A percentile compares a stretch with the other conserved stretches of the same genome.
Evolutionary conservation across 2,888 invertebrate genomes (phyloP).

Genomic region (Erebia palarica): DNA sequence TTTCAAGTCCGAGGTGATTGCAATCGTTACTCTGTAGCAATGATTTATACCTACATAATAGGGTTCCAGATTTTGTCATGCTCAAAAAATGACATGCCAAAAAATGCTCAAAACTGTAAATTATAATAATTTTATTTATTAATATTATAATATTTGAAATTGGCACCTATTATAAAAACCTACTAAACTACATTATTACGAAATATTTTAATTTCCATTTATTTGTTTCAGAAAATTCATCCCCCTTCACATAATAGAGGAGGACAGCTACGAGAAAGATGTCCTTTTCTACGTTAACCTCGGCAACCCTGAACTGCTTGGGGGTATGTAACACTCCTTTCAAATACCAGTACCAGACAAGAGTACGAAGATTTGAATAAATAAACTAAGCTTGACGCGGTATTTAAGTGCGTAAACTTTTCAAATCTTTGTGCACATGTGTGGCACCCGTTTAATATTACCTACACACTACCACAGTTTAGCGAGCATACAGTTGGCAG

Average conservation of each 20-base stretch:
- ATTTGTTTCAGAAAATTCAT: constrained; percentile 92
- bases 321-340: constrained; percentile 82
- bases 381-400: too few relatives aligned
- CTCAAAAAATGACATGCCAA: too few relatives aligned
- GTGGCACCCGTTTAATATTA: not conserved
- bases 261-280: constrained; percentile 98
- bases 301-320: constrained; percentile 93
- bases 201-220: constrained; percentile 6
- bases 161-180: too few relatives aligned
- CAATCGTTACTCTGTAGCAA: too few relatives aligned
- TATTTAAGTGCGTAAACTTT: not conserved
- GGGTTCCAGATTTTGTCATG: too few relatives aligned
- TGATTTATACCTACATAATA: too few relatives aligned
- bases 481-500: not conserved
- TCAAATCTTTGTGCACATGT: constrained; percentile 1
- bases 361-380: not conserved
- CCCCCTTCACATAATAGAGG: constrained; percentile 94
- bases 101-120: too few relatives aligned
- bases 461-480: not conserved
- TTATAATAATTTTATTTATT: too few relatives aligned
- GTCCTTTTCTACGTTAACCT: constrained; percentile 96
- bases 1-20: too few relatives aligned
- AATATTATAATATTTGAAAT: too few relatives aligned
- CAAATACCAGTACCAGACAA: not conserved
- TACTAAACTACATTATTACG: not conserved